Evolutionary conservation across 2,888 invertebrate species (phyloP), one percentile per base, ranked within the genome.

Genomic region (Hololepta plana): DNA sequence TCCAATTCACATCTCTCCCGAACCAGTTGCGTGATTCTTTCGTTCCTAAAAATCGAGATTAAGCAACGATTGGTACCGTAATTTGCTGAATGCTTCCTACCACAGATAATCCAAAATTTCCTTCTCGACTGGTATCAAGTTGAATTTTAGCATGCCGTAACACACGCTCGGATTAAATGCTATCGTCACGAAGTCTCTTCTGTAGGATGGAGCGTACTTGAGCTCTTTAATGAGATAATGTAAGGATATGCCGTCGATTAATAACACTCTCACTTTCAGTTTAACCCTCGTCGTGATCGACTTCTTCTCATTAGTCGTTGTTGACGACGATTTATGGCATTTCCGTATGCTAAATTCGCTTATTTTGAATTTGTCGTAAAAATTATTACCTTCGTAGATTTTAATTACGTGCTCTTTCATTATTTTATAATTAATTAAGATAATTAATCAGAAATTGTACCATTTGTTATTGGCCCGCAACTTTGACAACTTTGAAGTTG

Each of bases 1-100:
- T 87, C 85, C 39, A 82, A 57, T 54, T 87, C 84, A 34, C 73
- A 62, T 39, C 65, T 63, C 36, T 72, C 74, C 60, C 71, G 47
- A 3, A 62, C 47, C 41, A 67, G 51, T 23, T 43, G 35, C 9
- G 49, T 49, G 17, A 67, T 43, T 39, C 56, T 57, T 19, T 58
- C 44, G 39, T 63, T 64, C 65, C 68, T 67, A 25, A 20, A 47
- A 47, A n/a, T n/a, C n/a, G n/a, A n/a, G n/a, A n/a, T n/a, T n/a
- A n/a, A n/a, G n/a, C n/a, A n/a, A n/a, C 4, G 7, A 24, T 15
- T 11, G 7, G n/a, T 30, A 15, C n/a, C 6, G 22, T 4, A 12
- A 25, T 23, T 25, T 20, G 12, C 26, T 23, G n/a, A 17, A n/a
- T 12, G 23, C 23, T 27, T 44, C 57, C 59, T 55, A 73, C 76